Base-by-base conservation (phyloP, 2,888 invertebrate species). In the Macaria liturata region DNA sequence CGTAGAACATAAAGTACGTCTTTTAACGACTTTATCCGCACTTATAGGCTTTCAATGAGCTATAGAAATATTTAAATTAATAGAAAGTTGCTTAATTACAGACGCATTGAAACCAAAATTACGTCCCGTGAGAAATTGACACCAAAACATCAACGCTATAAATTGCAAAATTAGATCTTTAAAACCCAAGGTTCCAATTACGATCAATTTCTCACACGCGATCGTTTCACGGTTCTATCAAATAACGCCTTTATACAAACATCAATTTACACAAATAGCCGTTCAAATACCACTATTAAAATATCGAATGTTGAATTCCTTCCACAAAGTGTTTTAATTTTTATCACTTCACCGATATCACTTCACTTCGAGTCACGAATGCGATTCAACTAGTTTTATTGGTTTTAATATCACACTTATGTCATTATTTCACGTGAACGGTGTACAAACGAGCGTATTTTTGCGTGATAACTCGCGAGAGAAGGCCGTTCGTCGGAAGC, bases 401-500 rank as follows among this genome's bases (percentile, higher is more conserved):
- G n/a, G 8, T 54, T 50, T 50, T 51, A 66, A 61, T 61, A 66
- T 70, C 62, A 63, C 75, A 74, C 71, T 69, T 68, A 70, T 68
- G 62, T 71, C 70, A 69, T 64, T 53, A 53, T 47, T 58, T 46
- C 49, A 57, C 54, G 65, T 51, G 62, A 60, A 67, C 64, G 66
- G 64, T 68, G 59, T 63, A 62, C 57, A 66, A 69, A 69, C 70
- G 64, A 56, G 52, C 59, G 52, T 54, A 52, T 55, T 52, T 59
- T 49, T 32, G 47, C 63, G 71, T 70, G 76, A 72, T 75, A 71
- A 71, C 72, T 72, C 75, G 72, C 78, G 74, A 81, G 72, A 75
- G 79, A 80, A 80, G 80, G 82, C 84, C 59, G 59, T 52, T 59
- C 87, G 88, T 83, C 84, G 83, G 87, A 88, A 85, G 86, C 90